Conservation (phyloP, 1,140 invertebrate genomes). For the Vanessa atalanta region DNA sequence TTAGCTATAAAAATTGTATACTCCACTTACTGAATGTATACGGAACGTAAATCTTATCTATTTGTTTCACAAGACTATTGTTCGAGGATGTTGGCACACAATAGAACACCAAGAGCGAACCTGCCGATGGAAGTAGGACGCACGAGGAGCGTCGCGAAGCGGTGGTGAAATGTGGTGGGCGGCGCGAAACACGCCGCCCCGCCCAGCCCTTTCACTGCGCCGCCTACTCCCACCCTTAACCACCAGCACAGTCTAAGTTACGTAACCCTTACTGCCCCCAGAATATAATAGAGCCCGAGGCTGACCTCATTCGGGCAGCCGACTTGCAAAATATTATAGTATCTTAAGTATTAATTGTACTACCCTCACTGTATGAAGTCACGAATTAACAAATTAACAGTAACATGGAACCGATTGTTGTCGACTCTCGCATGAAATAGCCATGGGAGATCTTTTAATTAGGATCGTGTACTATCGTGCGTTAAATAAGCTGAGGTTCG, state of each 20-base stretch:
- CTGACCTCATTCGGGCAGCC: constrained; percentile 50
- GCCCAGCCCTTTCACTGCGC: constrained; percentile 78
- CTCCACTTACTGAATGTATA: constrained; percentile 41
- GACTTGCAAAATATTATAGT: constrained; percentile 30
- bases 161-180: constrained; percentile 78
- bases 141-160: constrained; percentile 62
- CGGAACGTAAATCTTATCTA: constrained; percentile 65
- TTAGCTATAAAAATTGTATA: constrained; percentile 20
- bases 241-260: constrained; percentile 55
- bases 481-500: constrained; percentile 4
- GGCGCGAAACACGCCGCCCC: constrained; percentile 72
- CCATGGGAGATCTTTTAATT: constrained; percentile 59
- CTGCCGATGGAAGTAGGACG: constrained; percentile 73
- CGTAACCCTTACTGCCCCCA: constrained; percentile 59
- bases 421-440: constrained; percentile 38
- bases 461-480: constrained; percentile 38
- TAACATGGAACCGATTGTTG: constrained; percentile 19
- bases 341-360: constrained; percentile 14
- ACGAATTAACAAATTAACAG: constrained; percentile 56
- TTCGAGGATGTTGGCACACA: constrained; percentile 67
- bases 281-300: constrained; percentile 59
- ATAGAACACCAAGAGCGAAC: constrained; percentile 74
- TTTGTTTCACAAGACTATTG: constrained; percentile 73
- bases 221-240: constrained; percentile 69
- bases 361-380: constrained; percentile 45